A percentile compares a stretch with the other conserved stretches of the same genome.
Evolutionary conservation across 2,113 vertebrate genomes (phyloP).

Genomic region (Neomonachus schauinslandi): DNA sequence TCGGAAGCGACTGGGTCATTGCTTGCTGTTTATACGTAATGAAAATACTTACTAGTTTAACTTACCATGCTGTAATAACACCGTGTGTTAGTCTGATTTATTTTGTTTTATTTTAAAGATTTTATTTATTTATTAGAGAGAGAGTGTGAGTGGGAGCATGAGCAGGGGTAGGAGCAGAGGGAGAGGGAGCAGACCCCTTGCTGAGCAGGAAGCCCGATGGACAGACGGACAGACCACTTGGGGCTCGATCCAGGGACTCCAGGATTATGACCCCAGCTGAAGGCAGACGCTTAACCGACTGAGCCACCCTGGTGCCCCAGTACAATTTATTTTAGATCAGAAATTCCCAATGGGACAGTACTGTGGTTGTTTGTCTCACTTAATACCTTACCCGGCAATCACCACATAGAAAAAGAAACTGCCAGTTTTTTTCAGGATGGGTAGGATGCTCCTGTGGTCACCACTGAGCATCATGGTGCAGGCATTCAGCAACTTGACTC

Average conservation of each 20-base stretch:
- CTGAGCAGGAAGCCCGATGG: not conserved
- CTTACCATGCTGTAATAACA: not conserved
- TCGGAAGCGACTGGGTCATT: not conserved
- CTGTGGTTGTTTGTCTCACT: not conserved
- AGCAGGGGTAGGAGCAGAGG: not conserved
- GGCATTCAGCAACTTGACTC: not conserved
- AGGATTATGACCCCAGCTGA: not conserved
- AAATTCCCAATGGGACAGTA: not conserved
- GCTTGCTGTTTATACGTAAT: not conserved
- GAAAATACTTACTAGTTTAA: not conserved
- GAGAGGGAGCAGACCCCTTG: not conserved
- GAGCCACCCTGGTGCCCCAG: not conserved
- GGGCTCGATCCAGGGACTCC: too few species aligned
- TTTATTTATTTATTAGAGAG: not conserved
- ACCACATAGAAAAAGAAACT: not conserved
- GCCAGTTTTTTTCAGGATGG: not conserved
- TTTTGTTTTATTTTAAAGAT: not conserved
- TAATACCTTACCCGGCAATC: not conserved
- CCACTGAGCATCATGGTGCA: fast-evolving
- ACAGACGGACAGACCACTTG: too few species aligned
- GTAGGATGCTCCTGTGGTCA: not conserved
- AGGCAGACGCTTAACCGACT: not conserved
- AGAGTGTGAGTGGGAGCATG: not conserved
- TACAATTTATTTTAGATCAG: not conserved
- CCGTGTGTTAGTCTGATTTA: not conserved